Evolutionary conservation across 2,888 invertebrate genomes (phyloP), one percentile per base, ranked within the genome.

Genomic region (Stictocephala bisonia): DNA sequence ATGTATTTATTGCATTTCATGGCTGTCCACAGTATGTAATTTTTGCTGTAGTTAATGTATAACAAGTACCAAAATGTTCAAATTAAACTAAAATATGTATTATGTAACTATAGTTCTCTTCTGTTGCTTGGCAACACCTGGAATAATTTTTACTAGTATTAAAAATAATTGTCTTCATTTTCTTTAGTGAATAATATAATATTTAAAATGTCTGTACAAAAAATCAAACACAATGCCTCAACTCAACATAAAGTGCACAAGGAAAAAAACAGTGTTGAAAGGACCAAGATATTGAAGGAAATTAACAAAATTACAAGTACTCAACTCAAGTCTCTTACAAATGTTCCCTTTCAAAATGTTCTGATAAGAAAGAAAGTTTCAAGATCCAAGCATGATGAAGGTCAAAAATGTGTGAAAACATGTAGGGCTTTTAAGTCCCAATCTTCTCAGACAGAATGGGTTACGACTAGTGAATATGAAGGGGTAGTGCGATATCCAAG

Each of bases 401-500:
- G 2, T 3, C 31, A 40, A 7, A 60, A 31, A 22, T 11, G 11
- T 2, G 7, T 15, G 1, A 7, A 4, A 11, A 31, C 29, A 18
- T 24, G 22, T 9, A 60, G 40, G 18, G 60, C 60, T 3, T 60
- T 40, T 18, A 13, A 40, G 4, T 40, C 40, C 24, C 40, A 40
- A 18, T 35, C 40, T 11, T 60, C 60, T 1, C 60, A 60, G 60
- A 60, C 60, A 13, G 27, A 27, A 1, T 15, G 27, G n/a, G 60
- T 20, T 2, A 40, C 22, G 1, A 3, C 26, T 1, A 60, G 40
- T 40, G 60, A 60, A 1, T 60, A 60, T 24, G 60, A 60, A 31
- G 60, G 60, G 13, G 13, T 60, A 1, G 35, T 60, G 1, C 35
- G 60, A 2, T 60, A 60, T 18, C 60, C 60, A n/a, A 60, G 60